Evolutionary conservation across 2,113 vertebrate genomes (phyloP), one percentile per base, ranked within the genome.

Genomic region (Ochotona princeps): DNA sequence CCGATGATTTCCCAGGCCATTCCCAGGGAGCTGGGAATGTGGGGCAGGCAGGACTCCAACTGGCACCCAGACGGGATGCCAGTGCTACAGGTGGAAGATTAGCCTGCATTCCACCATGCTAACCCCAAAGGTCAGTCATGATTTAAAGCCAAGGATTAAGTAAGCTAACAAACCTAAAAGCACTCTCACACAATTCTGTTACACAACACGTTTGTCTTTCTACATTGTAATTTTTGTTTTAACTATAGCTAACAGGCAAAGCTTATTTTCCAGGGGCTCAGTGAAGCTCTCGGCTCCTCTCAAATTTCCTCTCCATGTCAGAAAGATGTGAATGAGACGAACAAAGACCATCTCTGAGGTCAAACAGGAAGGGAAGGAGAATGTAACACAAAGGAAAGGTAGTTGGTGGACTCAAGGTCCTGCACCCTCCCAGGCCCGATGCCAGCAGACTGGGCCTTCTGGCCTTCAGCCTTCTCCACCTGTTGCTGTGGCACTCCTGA

Each of bases 281-380:
- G 61, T 35, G 72, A 35, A 47, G 79, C 4, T 3, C 17, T 73
- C 38, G 14, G 15, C 28, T 30, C 13, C 11, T 35, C 10, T 88
- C 44, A 67, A 44, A 86, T 67, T 82, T 87, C 49, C 10, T 44
- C 49, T 63, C 49, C 86, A 70, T 61, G n/a, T 67, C 28, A 51
- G n/a, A 69, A 86, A 96, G 89, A 91, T 54, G 66, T 20, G 38
- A 83, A 51, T 57, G 32, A 69, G 44, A 9, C 49, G 25, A 92
- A 82, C 78, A 85, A 69, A 76, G 7, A 54, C 32, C 15, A 87
- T 30, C 32, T 69, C 49, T 61, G 63, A 82, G n/a, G n/a, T 89
- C 23, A 91, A 91, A 78, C 0, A 12, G 51, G 18, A 23, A 76
- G 84, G 54, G 51, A 72, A 81, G 26, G n/a, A 84, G 38, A 84